A percentile compares a stretch with the other conserved stretches of the same genome.
Conservation (phyloP, 2,797 vertebrate genomes). For the Clarias laeviceps region DNA sequence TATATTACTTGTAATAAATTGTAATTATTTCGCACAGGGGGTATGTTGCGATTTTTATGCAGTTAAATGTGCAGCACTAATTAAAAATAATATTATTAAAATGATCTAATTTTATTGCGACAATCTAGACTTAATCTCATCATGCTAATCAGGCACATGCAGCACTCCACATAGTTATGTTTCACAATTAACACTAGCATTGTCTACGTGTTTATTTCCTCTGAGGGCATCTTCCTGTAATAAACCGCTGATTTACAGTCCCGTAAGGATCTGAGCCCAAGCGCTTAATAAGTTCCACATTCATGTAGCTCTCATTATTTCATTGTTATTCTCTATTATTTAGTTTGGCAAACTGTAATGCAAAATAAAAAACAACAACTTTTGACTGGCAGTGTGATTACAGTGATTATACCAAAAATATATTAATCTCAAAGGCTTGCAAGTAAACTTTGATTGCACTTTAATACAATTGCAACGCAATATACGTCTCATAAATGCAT, state of each 20-base stretch:
- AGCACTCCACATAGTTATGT: background rate
- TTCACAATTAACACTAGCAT: background rate
- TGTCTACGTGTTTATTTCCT: slow-evolving; percentile 3
- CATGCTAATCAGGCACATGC: background rate
- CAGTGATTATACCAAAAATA: background rate
- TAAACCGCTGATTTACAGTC: slow-evolving; percentile 1
- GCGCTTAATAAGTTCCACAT: slow-evolving; percentile 1
- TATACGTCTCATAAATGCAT: background rate
- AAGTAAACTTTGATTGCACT: background rate
- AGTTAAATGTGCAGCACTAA: background rate
- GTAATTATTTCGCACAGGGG: too few relatives aligned
- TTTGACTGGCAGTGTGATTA: background rate
- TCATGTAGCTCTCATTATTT: background rate
- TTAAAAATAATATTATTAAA: background rate
- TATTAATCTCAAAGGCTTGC: slow-evolving; percentile 2
- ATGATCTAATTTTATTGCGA: background rate
- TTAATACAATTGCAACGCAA: background rate
- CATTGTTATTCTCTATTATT: background rate
- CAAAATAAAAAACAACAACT: background rate
- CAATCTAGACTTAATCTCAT: background rate
- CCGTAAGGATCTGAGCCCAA: background rate
- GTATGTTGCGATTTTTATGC: too few relatives aligned
- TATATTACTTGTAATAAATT: too few relatives aligned
- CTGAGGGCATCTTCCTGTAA: background rate
- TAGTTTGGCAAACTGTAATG: background rate